These are phyloP conservation scores for Channa argus DNA, from an alignment of 2,113 vertebrate genomes.

Conservation along the genomic window DNA sequence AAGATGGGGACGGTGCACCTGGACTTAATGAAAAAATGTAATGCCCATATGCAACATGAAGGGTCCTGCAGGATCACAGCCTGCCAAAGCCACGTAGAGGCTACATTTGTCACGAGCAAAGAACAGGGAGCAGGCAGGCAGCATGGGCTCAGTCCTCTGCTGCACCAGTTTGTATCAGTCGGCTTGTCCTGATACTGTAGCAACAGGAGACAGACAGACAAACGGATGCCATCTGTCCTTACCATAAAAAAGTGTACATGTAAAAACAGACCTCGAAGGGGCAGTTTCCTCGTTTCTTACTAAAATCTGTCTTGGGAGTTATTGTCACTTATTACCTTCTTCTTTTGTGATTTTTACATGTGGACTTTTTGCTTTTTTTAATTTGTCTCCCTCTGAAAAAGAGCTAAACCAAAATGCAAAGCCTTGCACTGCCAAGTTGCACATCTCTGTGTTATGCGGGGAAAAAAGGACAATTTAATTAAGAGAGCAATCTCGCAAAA, in stretches of 20 bases:
- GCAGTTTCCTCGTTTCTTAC: slow-evolving; percentile 4
- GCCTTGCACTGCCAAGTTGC: slow-evolving; percentile 4
- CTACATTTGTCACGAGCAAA: slow-evolving; percentile 60
- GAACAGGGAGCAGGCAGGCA: slow-evolving; percentile 24
- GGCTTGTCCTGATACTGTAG: slow-evolving; percentile 37
- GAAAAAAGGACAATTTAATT: slow-evolving; percentile 43
- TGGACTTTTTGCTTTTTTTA: slow-evolving; percentile 36
- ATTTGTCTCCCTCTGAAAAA: slow-evolving; percentile 38
- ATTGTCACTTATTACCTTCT: not conserved
- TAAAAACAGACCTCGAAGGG: not conserved
- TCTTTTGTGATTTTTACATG: not conserved
- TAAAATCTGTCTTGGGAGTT: not conserved
- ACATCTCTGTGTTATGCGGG: slow-evolving; percentile 20
- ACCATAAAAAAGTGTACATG: slow-evolving; percentile 4
- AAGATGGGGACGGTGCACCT: slow-evolving; percentile 47
- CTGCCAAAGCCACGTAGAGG: slow-evolving; percentile 67
- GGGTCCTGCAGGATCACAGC: slow-evolving; percentile 70
- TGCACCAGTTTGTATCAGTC: slow-evolving; percentile 60
- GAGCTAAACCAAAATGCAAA: slow-evolving; percentile 30
- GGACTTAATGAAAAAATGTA: slow-evolving; percentile 65
- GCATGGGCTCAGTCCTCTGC: slow-evolving; percentile 14
- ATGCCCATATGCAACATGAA: slow-evolving; percentile 50
- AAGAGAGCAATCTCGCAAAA: slow-evolving; percentile 29
- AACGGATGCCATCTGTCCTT: slow-evolving; percentile 35
- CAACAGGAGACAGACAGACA: slow-evolving; percentile 28